Evolutionary conservation across 1,140 invertebrate species (phyloP).

Genomic region (Meloidogyne hapla): DNA sequence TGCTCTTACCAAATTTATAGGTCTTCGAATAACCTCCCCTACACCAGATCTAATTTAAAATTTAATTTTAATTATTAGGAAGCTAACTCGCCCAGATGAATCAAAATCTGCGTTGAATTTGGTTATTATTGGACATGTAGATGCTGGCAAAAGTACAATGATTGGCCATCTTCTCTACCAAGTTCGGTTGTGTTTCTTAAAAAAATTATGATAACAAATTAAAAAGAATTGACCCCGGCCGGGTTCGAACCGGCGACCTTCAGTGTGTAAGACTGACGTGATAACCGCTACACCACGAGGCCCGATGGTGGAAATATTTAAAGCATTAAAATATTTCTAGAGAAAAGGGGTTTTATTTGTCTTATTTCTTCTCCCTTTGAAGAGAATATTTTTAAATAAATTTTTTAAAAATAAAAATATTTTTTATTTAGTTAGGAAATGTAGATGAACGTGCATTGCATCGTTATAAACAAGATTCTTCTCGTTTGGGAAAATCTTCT

Average conservation of each 20-base stretch:
- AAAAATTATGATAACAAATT: not conserved
- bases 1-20: too few species aligned
- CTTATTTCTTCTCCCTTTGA: not conserved
- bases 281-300: slow-evolving; percentile 41
- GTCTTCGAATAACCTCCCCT: too few species aligned
- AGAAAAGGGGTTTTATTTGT: not conserved
- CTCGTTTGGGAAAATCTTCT: slow-evolving; percentile 93
- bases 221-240: slow-evolving; percentile 30
- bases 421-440: slow-evolving; percentile 72
- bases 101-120: slow-evolving; percentile 54
- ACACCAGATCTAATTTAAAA: not conserved
- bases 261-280: slow-evolving; percentile 57
- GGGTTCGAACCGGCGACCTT: slow-evolving; percentile 57
- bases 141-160: slow-evolving; percentile 96
- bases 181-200: slow-evolving; percentile 33
- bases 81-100: slow-evolving; percentile 33
- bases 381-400: too few species aligned
- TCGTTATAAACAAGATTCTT: slow-evolving; percentile 95
- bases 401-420: not conserved
- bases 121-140: slow-evolving; percentile 80
- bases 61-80: slow-evolving; percentile 27
- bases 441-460: slow-evolving; percentile 87
- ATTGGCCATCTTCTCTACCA: slow-evolving; percentile 90
- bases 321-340: not conserved
- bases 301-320: slow-evolving; percentile 1